These are phyloP conservation scores for Fundulus diaphanus DNA, from an alignment of 2,797 vertebrate genomes.

Conservation along the genomic window DNA sequence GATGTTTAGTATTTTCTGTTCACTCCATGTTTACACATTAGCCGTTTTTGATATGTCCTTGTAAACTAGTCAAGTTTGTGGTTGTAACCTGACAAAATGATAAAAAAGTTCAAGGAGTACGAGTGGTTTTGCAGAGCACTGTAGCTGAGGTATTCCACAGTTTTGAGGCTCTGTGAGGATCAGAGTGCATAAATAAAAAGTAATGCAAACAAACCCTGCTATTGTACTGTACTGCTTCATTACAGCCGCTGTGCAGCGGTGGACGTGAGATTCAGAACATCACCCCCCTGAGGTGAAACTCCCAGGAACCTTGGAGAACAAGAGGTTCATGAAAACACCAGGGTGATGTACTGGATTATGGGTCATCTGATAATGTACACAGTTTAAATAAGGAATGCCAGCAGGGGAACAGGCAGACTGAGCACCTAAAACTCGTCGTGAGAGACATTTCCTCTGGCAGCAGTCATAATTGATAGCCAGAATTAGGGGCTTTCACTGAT, in stretches of 20 bases:
- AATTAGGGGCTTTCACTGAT: neutral
- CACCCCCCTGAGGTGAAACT: conserved; percentile 30
- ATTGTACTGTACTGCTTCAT: conserved; percentile 18
- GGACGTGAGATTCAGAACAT: conserved; percentile 46
- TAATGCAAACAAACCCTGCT: conserved; percentile 10
- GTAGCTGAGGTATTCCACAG: neutral
- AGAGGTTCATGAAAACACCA: conserved; percentile 17
- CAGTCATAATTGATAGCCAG: neutral
- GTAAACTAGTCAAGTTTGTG: neutral
- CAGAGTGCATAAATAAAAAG: neutral
- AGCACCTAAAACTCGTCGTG: no score
- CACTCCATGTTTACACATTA: neutral
- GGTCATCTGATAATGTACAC: conserved; percentile 38
- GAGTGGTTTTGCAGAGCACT: neutral
- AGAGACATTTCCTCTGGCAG: neutral
- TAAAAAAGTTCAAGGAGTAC: no score
- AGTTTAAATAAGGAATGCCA: conserved; percentile 29
- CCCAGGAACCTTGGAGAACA: conserved; percentile 26
- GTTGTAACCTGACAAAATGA: no score
- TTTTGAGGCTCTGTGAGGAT: neutral
- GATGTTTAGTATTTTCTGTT: neutral
- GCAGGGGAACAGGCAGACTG: conserved; percentile 1
- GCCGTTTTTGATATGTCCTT: neutral
- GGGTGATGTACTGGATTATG: conserved; percentile 20
- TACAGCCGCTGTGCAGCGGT: conserved; percentile 44